These are phyloP conservation scores for Trissolcus brochymenae DNA, from an alignment of 2,888 invertebrate species.

Conservation along the genomic window DNA sequence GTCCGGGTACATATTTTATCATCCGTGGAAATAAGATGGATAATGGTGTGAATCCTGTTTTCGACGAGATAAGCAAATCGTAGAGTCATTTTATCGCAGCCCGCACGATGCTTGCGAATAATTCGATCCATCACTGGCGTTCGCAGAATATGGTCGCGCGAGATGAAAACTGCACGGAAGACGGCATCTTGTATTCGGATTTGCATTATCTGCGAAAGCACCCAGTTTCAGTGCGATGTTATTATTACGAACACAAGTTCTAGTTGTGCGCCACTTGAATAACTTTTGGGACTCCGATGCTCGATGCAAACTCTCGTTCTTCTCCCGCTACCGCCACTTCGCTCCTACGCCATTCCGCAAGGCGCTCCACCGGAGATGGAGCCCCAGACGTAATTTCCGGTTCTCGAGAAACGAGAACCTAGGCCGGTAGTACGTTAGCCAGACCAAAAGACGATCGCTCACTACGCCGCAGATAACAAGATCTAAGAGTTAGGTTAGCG, in stretches of 20 bases:
- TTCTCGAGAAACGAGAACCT: conserved; percentile 63
- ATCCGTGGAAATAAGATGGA: conserved; percentile 28
- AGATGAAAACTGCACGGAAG: conserved; percentile 7
- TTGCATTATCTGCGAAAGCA: conserved; percentile 41
- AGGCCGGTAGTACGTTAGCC: conserved; percentile 67
- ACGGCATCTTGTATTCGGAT: conserved; percentile 51
- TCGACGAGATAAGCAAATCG: conserved; percentile 11
- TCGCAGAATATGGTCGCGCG: conserved; percentile 15
- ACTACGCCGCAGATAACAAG: conserved; percentile 62
- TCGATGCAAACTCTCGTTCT: conserved; percentile 31
- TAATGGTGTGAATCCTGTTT: conserved; percentile 18
- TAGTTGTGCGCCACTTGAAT: conserved; percentile 65
- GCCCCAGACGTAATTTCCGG: conserved; percentile 76
- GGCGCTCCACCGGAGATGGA: conserved; percentile 75
- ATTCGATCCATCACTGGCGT: not conserved
- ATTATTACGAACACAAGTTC: conserved; percentile 60
- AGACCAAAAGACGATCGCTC: conserved; percentile 72
- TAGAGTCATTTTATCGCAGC: conserved; percentile 19
- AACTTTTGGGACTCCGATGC: conserved; percentile 60
- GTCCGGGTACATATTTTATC: too few relatives aligned
- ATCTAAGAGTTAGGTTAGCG: conserved; percentile 59
- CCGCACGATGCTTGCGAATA: not conserved
- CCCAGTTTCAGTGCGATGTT: conserved; percentile 45
- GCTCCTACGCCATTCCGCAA: conserved; percentile 53
- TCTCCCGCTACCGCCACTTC: conserved; percentile 30